Evolutionary conservation across 2,797 vertebrate genomes (phyloP).

Genomic region (Aselliscus stoliczkanus): DNA sequence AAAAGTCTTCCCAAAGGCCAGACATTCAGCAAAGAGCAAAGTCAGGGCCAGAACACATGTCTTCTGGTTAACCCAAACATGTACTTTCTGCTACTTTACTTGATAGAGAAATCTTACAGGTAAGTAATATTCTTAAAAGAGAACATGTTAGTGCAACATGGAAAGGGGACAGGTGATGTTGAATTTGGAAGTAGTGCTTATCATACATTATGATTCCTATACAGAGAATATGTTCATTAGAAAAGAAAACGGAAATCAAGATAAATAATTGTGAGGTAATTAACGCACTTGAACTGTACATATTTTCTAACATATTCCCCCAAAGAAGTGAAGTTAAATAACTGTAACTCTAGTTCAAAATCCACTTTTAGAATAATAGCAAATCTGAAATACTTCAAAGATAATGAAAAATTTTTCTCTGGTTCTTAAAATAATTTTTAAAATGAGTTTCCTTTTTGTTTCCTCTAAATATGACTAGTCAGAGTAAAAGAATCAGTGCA

Average conservation of each 20-base stretch:
- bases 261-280: background rate
- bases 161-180: background rate
- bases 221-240: background rate
- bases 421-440: slow-evolving; percentile 21
- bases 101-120: background rate
- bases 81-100: background rate
- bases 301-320: background rate
- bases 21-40: background rate
- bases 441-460: background rate
- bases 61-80: background rate
- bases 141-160: background rate
- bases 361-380: background rate
- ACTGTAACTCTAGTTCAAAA: background rate
- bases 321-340: background rate
- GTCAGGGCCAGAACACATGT: background rate
- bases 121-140: background rate
- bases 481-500: background rate
- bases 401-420: background rate
- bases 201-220: background rate
- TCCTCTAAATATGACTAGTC: background rate
- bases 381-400: slow-evolving; percentile 1
- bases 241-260: background rate
- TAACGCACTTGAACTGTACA: background rate
- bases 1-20: background rate
- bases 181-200: background rate